phyloP scores from a whole-genome alignment of 23 tunicate species.

The Styela plicata region DNA sequence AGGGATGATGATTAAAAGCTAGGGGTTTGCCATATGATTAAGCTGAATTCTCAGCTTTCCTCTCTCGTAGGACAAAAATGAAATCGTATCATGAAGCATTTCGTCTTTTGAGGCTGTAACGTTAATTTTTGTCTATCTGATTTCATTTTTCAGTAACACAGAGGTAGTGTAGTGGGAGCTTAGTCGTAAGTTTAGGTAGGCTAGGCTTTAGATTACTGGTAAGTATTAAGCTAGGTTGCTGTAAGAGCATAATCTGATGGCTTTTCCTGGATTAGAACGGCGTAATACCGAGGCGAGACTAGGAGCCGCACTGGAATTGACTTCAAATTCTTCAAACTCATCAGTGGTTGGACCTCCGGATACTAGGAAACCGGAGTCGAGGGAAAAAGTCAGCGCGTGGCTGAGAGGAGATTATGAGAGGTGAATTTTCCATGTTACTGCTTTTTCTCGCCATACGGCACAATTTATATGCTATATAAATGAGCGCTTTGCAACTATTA shows the following conservation, averaged over 20 bases:
- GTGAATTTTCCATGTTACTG: too few relatives aligned
- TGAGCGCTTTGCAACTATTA: too few relatives aligned
- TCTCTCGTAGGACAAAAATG: too few relatives aligned
- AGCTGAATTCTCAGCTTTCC: too few relatives aligned
- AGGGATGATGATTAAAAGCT: too few relatives aligned
- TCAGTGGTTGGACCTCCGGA: constrained; percentile 5
- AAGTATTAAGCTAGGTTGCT: not conserved
- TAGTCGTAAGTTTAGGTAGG: not conserved
- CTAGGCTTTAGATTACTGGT: not conserved
- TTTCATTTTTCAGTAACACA: not conserved
- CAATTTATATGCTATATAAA: too few relatives aligned
- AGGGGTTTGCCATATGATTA: too few relatives aligned
- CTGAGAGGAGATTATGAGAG: constrained; percentile 3
- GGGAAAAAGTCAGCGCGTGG: constrained; percentile 14
- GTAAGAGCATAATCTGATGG: not conserved
- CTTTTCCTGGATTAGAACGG: not conserved
- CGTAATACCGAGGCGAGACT: not conserved
- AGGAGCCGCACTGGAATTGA: not conserved
- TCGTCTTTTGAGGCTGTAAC: too few relatives aligned
- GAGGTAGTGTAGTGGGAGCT: not conserved
- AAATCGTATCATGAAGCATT: too few relatives aligned
- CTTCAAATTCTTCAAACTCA: not conserved
- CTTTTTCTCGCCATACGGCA: too few relatives aligned
- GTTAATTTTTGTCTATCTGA: too few relatives aligned
- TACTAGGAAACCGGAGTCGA: not conserved